A percentile compares a stretch with the other conserved stretches of the same genome.
phyloP scores from a whole-genome alignment of 1,140 invertebrate species.

The Ostrea edulis region DNA sequence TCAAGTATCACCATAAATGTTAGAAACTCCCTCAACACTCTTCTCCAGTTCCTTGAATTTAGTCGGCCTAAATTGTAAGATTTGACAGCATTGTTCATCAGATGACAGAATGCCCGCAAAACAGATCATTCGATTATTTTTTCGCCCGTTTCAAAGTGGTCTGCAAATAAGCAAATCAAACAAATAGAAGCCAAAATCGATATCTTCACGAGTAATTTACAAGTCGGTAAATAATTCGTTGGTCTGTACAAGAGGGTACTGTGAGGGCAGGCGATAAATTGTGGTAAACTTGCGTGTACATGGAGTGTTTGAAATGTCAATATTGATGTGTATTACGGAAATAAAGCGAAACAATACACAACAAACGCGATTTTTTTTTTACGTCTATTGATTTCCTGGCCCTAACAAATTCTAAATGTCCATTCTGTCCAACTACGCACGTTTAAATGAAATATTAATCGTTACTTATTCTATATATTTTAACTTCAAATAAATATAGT shows the following conservation, averaged over 20 bases:
- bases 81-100: background rate
- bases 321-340: constrained; percentile 3
- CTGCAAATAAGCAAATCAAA: constrained; percentile 33
- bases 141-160: constrained; percentile 11
- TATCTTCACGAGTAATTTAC: constrained; percentile 7
- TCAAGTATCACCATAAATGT: background rate
- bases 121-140: background rate
- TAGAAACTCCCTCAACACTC: background rate
- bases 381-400: background rate
- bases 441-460: too few relatives aligned
- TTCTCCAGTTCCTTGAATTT: background rate
- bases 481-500: too few relatives aligned
- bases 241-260: background rate
- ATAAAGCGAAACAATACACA: constrained; percentile 4
- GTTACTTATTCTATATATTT: too few relatives aligned
- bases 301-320: background rate
- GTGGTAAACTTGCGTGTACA: background rate
- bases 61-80: background rate
- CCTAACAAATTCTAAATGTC: too few relatives aligned
- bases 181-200: constrained; percentile 21
- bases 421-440: too few relatives aligned
- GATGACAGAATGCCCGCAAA: background rate
- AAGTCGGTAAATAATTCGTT: constrained; percentile 2
- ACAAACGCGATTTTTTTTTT: background rate
- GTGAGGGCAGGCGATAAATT: background rate